These are phyloP conservation scores for Papilio demoleus DNA, from an alignment of 2,888 invertebrate genomes.

Conservation along the genomic window DNA sequence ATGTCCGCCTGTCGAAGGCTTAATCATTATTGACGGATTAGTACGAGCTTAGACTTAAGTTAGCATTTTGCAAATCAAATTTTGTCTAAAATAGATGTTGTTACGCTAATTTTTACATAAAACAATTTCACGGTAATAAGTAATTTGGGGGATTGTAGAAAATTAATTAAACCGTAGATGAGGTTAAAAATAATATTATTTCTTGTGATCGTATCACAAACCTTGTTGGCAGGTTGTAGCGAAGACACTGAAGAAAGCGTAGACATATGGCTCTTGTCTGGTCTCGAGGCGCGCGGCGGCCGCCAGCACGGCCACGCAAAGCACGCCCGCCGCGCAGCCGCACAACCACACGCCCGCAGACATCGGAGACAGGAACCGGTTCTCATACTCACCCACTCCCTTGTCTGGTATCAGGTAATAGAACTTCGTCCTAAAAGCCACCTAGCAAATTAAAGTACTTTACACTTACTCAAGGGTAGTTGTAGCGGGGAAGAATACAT, in stretches of 20 bases:
- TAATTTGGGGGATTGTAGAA: neutral
- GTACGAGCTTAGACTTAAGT: too few species aligned
- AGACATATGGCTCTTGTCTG: slow-evolving; percentile 56
- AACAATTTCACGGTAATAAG: too few species aligned
- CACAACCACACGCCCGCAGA: slow-evolving; percentile 73
- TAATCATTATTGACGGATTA: too few species aligned
- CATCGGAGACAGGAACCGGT: slow-evolving; percentile 77
- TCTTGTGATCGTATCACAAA: slow-evolving; percentile 41
- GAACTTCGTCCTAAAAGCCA: slow-evolving; percentile 65
- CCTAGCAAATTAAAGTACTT: neutral
- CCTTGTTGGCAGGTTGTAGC: slow-evolving; percentile 75
- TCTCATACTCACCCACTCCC: slow-evolving; percentile 71
- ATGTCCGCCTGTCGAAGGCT: too few species aligned
- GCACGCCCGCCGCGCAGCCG: slow-evolving; percentile 54
- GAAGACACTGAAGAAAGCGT: slow-evolving; percentile 68
- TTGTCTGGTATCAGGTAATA: slow-evolving; percentile 71
- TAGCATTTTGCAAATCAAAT: too few species aligned
- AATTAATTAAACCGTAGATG: neutral
- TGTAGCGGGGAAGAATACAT: slow-evolving; percentile 66
- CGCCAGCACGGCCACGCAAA: slow-evolving; percentile 66
- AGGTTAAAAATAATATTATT: neutral
- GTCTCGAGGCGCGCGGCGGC: slow-evolving; percentile 62
- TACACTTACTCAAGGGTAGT: slow-evolving; percentile 65
- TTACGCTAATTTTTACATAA: too few species aligned
- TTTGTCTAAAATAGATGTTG: too few species aligned